These are phyloP conservation scores for Anhinga rufa DNA, from an alignment of 2,113 vertebrate genomes.

Conservation along the genomic window DNA sequence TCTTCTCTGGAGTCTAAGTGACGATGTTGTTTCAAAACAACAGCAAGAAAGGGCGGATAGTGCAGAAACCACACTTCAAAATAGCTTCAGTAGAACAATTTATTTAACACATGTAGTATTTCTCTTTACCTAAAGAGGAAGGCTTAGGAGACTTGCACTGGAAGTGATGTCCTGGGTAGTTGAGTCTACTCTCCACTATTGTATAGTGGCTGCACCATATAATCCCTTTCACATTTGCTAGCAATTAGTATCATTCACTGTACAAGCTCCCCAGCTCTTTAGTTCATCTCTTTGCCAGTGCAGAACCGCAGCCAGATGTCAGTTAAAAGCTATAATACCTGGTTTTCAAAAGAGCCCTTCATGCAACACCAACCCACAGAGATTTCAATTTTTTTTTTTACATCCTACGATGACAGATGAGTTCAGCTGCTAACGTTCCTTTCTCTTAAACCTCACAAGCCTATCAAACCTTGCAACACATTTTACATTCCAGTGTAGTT, in stretches of 20 bases:
- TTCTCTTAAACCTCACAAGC: not conserved
- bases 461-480: not conserved
- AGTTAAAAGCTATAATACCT: not conserved
- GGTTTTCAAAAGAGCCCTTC: constrained; percentile 9
- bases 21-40: not conserved
- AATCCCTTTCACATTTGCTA: not conserved
- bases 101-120: not conserved
- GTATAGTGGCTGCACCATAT: not conserved
- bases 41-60: not conserved
- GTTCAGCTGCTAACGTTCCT: not conserved
- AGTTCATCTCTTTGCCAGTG: not conserved
- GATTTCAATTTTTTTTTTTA: not conserved
- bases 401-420: not conserved
- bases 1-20: not conserved
- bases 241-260: not conserved
- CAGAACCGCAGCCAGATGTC: not conserved
- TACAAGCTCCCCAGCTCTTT: not conserved
- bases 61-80: not conserved
- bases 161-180: not conserved
- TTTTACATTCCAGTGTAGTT: not conserved
- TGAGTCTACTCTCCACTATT: not conserved
- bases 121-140: not conserved
- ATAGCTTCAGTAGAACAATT: not conserved
- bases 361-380: not conserved
- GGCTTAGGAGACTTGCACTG: not conserved